A percentile compares a stretch with the other conserved stretches of the same genome.
These are phyloP conservation scores for Trissolcus basalis DNA, from an alignment of 1,140 invertebrate genomes.

Conservation along the genomic window DNA sequence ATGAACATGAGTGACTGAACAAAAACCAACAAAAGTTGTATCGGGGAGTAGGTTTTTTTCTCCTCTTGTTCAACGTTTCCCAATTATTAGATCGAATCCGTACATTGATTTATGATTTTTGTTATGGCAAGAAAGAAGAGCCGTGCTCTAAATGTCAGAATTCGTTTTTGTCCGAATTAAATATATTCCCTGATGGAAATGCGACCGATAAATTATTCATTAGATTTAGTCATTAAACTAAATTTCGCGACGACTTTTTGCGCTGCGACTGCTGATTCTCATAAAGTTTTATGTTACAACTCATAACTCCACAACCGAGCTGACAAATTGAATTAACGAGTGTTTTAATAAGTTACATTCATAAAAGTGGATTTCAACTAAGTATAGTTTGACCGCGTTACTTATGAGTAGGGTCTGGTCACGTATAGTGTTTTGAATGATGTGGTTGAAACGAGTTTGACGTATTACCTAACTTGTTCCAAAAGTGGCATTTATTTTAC, in stretches of 20 bases:
- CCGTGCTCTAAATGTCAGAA: too few species aligned
- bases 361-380: constrained; percentile 23
- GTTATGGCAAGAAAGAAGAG: too few species aligned
- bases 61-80: too few species aligned
- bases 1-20: too few species aligned
- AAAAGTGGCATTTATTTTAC: constrained; percentile 5
- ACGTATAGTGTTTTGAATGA: constrained; percentile 16
- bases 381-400: constrained; percentile 36
- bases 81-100: too few species aligned
- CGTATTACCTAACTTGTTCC: constrained; percentile 26
- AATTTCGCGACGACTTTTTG: constrained; percentile 9
- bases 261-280: neutral
- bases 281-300: constrained; percentile 6
- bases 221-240: neutral
- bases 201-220: too few species aligned
- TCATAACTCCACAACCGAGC: neutral
- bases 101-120: too few species aligned
- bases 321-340: constrained; percentile 27
- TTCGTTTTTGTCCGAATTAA: too few species aligned
- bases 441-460: constrained; percentile 27
- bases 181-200: too few species aligned
- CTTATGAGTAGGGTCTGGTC: constrained; percentile 15
- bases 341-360: constrained; percentile 39
- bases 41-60: too few species aligned
- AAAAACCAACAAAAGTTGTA: too few species aligned